A percentile compares a stretch with the other conserved stretches of the same genome.
Conservation (phyloP, 2,888 invertebrate species). For the Acleris cristana region DNA sequence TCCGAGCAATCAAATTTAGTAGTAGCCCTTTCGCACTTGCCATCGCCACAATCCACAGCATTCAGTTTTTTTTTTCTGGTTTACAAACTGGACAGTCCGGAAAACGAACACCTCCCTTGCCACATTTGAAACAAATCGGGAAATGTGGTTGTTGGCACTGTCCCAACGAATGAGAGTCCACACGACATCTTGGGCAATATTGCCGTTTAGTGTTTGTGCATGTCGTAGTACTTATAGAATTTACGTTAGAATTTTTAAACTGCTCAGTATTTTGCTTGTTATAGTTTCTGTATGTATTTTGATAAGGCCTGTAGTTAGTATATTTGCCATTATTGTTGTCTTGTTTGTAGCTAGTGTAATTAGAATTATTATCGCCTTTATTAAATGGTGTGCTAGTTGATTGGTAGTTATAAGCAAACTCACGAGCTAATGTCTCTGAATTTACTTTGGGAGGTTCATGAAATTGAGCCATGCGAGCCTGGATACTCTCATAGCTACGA, state of each 20-base stretch:
- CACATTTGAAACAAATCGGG: slow-evolving; percentile 41
- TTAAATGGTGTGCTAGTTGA: too few relatives aligned
- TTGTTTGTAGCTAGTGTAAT: too few relatives aligned
- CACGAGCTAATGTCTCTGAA: too few relatives aligned
- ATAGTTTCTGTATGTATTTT: too few relatives aligned
- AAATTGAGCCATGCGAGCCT: too few relatives aligned
- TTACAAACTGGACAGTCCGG: slow-evolving; percentile 35
- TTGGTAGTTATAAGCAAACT: too few relatives aligned
- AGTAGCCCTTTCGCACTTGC: not conserved
- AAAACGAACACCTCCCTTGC: slow-evolving; percentile 34
- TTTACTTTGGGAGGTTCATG: too few relatives aligned
- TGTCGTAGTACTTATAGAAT: not conserved
- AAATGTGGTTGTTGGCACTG: slow-evolving; percentile 30
- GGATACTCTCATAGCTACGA: too few relatives aligned
- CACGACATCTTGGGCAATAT: slow-evolving; percentile 38
- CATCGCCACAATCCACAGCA: slow-evolving; percentile 24
- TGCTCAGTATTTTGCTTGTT: not conserved
- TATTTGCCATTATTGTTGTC: too few relatives aligned
- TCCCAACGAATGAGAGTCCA: slow-evolving; percentile 24
- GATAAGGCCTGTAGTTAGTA: too few relatives aligned
- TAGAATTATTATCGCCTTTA: too few relatives aligned
- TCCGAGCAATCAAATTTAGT: not conserved
- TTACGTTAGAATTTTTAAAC: not conserved
- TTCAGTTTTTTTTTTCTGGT: slow-evolving; percentile 39
- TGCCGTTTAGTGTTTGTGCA: not conserved